Evolutionary conservation across 2,888 invertebrate genomes (phyloP).

Genomic region (Caenorhabditis sp.): DNA sequence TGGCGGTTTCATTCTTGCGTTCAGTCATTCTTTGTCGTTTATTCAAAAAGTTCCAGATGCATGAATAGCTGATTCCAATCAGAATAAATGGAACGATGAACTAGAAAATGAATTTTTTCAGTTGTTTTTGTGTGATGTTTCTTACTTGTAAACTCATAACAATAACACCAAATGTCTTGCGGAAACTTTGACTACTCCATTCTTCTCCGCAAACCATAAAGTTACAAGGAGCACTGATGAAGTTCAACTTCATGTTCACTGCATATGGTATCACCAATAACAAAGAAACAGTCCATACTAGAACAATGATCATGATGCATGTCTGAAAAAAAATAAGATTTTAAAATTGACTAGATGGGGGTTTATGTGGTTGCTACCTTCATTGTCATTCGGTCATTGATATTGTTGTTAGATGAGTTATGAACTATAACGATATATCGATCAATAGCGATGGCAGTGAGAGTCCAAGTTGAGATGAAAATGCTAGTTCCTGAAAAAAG

Average conservation of each 20-base stretch:
- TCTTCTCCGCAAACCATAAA: conserved; percentile 76
- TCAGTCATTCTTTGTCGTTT: conserved; percentile 35
- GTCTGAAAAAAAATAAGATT: conserved; percentile 61
- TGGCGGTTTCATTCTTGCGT: conserved; percentile 27
- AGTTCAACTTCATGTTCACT: conserved; percentile 77
- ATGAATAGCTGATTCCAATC: conserved; percentile 91
- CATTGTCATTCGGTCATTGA: conserved; percentile 85
- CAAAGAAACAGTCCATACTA: conserved; percentile 89
- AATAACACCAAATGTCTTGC: conserved; percentile 82
- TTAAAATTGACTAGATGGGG: neutral
- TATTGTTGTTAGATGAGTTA: conserved; percentile 76
- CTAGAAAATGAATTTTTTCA: conserved; percentile 72
- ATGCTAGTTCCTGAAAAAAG: conserved; percentile 84
- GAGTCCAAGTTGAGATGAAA: conserved; percentile 93
- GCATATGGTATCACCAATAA: conserved; percentile 90
- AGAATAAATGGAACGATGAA: conserved; percentile 92
- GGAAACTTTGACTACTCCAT: conserved; percentile 82
- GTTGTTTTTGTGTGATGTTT: neutral
- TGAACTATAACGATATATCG: conserved; percentile 95
- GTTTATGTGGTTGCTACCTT: conserved; percentile 76
- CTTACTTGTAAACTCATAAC: conserved; percentile 81
- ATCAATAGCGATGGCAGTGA: conserved; percentile 96
- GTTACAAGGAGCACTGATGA: conserved; percentile 72
- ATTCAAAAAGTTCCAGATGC: conserved; percentile 78
- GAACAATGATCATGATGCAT: conserved; percentile 80